Base-by-base conservation (phyloP, 2,888 invertebrate species). In the Lycocerus yunnanus region DNA sequence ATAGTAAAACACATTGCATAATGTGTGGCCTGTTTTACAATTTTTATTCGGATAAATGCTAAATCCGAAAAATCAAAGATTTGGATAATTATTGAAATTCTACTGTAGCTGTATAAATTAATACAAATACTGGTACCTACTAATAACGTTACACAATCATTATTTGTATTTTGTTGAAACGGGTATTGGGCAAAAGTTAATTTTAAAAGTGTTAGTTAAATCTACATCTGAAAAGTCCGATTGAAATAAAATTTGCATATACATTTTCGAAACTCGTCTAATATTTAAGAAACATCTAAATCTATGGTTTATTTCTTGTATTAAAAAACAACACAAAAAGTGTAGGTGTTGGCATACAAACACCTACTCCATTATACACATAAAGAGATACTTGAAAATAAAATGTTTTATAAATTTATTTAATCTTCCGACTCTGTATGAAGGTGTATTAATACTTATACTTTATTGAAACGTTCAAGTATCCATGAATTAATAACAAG, bases 241-340 rank as follows among this genome's bases (percentile, higher is more conserved):
- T 43, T 2, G 43, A 43, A 63, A 63, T 63, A 13, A 20, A 13
- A 63, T 63, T 63, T 63, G 61, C 61, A 63, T 63, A 63, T 20
- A 18, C 16, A 18, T 20, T 63, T 63, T 63, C n/a, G 61, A 18
- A 63, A 63, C 20, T 63, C 61, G 61, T 63, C 61, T 63, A 63
- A 63, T 63, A 63, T 20, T 63, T 18, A 63, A 63, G 61, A 63
- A 63, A 63, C 61, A 63, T 18, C 61, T 63, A 20, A 63, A 63
- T 63, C 61, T 63, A 13, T 20, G 61, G 61, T 18, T 63, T 63
- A 63, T 63, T 63, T 63, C 61, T 63, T 63, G 20, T 63, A 63
- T 20, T 15, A 63, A 63, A 63, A 18, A 63, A 63, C 16, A 63
- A 63, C 20, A 18, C 20, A 63, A 63, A 18, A 63, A 18, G 61